phyloP scores from a whole-genome alignment of 2,113 vertebrate genomes.

The Platanista minor region DNA sequence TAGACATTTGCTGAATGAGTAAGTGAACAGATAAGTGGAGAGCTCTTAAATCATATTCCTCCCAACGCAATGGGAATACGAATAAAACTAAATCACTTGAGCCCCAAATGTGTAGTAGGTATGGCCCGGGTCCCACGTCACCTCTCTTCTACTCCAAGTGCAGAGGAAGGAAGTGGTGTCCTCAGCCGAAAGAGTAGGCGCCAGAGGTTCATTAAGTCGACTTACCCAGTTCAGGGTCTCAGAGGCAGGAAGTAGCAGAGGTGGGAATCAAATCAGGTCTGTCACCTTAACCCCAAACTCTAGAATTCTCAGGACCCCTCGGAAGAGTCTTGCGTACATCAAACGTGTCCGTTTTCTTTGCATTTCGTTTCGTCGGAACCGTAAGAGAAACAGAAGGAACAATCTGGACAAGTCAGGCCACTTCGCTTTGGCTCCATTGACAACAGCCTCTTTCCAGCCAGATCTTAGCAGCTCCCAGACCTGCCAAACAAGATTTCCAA shows the following conservation, averaged over 20 bases:
- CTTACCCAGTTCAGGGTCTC: not conserved
- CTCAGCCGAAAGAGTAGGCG: not conserved
- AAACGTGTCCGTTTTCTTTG: not conserved
- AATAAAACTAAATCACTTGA: not conserved
- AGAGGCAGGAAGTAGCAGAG: not conserved
- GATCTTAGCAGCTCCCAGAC: not conserved
- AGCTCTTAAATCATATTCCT: not conserved
- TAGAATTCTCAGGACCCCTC: not conserved
- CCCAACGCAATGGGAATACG: not conserved
- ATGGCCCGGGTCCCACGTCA: not conserved
- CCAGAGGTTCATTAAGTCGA: not conserved
- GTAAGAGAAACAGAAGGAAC: not conserved
- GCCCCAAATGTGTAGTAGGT: not conserved
- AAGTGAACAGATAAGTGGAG: not conserved
- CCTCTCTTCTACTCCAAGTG: not conserved
- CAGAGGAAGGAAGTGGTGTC: not conserved
- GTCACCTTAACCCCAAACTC: not conserved
- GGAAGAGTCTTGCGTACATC: fast-evolving
- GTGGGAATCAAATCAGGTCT: not conserved
- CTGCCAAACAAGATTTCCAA: not conserved
- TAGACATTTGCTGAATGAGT: not conserved
- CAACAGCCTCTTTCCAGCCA: not conserved
- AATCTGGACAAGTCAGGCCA: not conserved
- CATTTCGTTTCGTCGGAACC: not conserved
- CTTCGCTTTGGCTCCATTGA: not conserved